phyloP scores from a whole-genome alignment of 2,797 vertebrate genomes.

The Cossypha polioptera region DNA sequence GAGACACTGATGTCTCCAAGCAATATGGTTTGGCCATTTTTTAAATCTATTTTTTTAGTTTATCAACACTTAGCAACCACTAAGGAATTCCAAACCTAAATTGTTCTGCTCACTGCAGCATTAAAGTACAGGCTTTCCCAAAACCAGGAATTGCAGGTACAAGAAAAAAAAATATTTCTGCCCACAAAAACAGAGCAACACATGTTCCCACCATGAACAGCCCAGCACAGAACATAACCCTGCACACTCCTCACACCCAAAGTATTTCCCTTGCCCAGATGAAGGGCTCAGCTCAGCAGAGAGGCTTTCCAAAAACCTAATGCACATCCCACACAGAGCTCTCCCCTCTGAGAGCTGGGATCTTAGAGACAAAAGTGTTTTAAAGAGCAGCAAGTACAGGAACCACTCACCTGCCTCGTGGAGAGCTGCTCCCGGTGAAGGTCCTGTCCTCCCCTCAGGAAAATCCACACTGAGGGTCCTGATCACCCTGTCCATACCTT shows the following conservation, averaged over 20 bases:
- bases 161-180: rapidly evolving
- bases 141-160: rapidly evolving
- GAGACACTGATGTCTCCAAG: not conserved
- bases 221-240: not conserved
- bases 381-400: rapidly evolving
- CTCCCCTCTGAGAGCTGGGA: not conserved
- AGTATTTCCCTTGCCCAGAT: not conserved
- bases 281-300: not conserved
- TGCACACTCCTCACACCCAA: rapidly evolving
- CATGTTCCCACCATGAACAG: not conserved
- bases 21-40: rapidly evolving
- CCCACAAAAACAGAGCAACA: not conserved
- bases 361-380: rapidly evolving
- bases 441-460: rapidly evolving
- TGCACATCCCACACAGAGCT: not conserved
- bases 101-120: not conserved
- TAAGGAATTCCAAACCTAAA: not conserved
- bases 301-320: not conserved
- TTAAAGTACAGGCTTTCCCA: not conserved
- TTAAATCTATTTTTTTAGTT: not conserved
- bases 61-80: not conserved
- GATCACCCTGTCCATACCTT: rapidly evolving
- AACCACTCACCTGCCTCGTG: rapidly evolving
- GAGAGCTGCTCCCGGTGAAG: not conserved
- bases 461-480: rapidly evolving